phyloP scores from a whole-genome alignment of 2,113 vertebrate genomes.

The Paradoxurus hermaphroditus region DNA sequence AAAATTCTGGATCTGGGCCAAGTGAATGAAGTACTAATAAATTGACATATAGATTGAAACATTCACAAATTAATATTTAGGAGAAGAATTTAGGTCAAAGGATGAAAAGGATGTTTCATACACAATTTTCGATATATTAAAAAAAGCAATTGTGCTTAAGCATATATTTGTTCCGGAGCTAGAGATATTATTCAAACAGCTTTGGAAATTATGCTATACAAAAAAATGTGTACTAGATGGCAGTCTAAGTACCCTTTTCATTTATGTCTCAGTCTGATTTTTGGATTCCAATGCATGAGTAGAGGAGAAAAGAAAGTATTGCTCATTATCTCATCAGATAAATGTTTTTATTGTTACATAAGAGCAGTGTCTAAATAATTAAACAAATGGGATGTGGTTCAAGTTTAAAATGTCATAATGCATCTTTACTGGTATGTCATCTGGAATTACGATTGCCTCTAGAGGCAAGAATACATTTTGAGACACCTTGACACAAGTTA shows the following conservation, averaged over 20 bases:
- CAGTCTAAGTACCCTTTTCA: conserved; percentile 75
- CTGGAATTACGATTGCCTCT: not conserved
- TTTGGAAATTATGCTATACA: conserved; percentile 71
- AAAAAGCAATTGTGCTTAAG: not conserved
- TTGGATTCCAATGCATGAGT: conserved; percentile 18
- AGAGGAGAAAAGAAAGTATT: not conserved
- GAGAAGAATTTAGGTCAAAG: not conserved
- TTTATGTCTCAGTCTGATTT: conserved; percentile 40
- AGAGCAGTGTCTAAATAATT: not conserved
- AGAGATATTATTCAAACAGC: conserved; percentile 20
- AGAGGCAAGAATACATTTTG: not conserved
- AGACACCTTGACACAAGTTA: not conserved
- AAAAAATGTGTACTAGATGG: conserved; percentile 77
- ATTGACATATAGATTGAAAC: not conserved
- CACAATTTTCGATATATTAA: not conserved
- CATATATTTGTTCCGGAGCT: not conserved
- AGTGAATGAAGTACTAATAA: not conserved
- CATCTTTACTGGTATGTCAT: not conserved
- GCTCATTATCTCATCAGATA: conserved; percentile 27
- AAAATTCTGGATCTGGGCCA: not conserved
- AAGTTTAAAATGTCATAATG: conserved; percentile 11
- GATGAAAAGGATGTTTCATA: not conserved
- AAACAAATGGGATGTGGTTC: not conserved
- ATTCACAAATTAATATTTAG: not conserved
- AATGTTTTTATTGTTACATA: not conserved